These are phyloP conservation scores for Fratercula arctica DNA, from an alignment of 2,797 vertebrate genomes.

Conservation along the genomic window DNA sequence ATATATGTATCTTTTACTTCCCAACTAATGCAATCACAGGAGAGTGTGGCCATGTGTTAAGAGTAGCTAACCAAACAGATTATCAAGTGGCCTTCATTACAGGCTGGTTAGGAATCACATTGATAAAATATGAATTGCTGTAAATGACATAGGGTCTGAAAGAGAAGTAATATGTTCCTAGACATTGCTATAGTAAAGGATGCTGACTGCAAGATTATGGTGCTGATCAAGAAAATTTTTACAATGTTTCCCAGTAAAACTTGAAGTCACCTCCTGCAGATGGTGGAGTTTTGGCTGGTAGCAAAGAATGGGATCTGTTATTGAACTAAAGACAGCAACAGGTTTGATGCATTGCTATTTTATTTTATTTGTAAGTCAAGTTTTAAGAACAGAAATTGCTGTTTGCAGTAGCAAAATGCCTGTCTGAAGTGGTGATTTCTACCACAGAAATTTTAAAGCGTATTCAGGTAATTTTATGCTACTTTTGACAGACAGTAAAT, in stretches of 20 bases:
- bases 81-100: background rate
- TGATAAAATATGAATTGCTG: background rate
- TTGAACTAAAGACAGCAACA: background rate
- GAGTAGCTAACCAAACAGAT: background rate
- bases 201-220: background rate
- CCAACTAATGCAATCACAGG: background rate
- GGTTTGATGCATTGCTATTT: background rate
- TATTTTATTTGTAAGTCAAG: background rate
- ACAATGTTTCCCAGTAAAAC: background rate
- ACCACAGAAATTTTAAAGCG: background rate
- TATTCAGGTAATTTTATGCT: background rate
- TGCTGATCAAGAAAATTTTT: background rate
- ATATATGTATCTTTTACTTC: background rate
- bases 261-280: background rate
- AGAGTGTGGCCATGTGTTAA: background rate
- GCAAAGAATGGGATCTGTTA: background rate
- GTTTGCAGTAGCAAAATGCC: background rate
- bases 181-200: background rate
- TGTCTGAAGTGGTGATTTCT: background rate
- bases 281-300: background rate
- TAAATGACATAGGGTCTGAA: background rate
- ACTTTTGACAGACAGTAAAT: background rate
- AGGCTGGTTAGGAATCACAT: background rate
- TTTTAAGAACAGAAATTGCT: background rate
- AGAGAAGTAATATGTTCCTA: background rate